Conservation (phyloP, 2,797 vertebrate genomes). For the Psittacula echo region DNA sequence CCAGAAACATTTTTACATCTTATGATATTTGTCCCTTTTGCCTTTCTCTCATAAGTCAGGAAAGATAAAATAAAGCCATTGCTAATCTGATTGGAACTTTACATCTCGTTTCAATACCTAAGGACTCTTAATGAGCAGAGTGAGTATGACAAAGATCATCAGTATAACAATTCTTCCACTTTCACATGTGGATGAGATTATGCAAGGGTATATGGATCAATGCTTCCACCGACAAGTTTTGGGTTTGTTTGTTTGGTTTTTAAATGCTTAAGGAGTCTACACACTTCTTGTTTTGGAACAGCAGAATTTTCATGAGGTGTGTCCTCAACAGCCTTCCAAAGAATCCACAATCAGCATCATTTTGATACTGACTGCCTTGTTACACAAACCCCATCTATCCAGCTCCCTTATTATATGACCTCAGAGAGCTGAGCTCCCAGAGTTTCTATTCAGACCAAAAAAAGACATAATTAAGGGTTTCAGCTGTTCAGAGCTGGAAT, state of each 20-base stretch:
- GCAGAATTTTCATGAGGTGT: not conserved
- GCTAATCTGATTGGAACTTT: not conserved
- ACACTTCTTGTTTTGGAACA: not conserved
- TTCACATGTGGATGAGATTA: not conserved
- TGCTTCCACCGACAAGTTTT: not conserved
- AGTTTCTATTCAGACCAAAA: not conserved
- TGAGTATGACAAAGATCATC: not conserved
- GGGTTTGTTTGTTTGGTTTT: not conserved
- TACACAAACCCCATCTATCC: not conserved
- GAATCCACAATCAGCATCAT: not conserved
- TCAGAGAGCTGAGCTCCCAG: not conserved
- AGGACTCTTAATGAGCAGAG: not conserved
- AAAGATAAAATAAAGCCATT: not conserved
- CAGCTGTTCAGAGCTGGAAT: not conserved
- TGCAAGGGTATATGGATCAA: not conserved
- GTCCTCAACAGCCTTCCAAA: not conserved
- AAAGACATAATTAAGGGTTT: not conserved
- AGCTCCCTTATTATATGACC: not conserved
- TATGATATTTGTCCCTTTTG: conserved; percentile 44
- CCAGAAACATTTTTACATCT: conserved; percentile 58
- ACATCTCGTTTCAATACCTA: not conserved
- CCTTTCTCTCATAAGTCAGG: not conserved
- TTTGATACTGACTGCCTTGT: not conserved
- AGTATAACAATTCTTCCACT: not conserved
- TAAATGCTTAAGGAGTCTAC: not conserved